Evolutionary conservation across 92 coral and sea anemone species (phyloP).

Genomic region (Blastomussa wellsi): DNA sequence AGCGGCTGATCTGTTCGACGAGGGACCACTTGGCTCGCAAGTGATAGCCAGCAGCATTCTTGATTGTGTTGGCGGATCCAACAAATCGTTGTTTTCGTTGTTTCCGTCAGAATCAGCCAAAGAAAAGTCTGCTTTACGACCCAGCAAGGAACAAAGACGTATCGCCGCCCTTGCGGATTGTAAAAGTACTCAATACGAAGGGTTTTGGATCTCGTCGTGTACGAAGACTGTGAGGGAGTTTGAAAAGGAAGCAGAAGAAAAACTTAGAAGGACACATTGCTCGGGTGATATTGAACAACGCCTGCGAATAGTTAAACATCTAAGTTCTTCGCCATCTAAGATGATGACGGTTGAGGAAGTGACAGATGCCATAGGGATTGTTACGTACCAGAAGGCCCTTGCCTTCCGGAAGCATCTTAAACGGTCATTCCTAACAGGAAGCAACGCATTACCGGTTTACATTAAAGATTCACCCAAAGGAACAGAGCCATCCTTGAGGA

Average conservation of each 20-base stretch:
- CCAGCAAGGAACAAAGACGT: conserved; percentile 11
- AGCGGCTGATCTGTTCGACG: conserved; percentile 6
- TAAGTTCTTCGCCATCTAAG: too few species aligned
- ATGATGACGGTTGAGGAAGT: too few species aligned
- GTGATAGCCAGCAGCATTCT: background rate
- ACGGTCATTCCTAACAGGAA: too few species aligned
- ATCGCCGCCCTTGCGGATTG: conserved; percentile 7
- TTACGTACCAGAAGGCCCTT: too few species aligned
- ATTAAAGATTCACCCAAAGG: too few species aligned
- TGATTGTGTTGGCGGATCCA: background rate
- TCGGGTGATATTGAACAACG: too few species aligned
- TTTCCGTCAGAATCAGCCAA: background rate
- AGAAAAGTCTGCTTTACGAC: background rate
- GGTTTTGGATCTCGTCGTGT: conserved; percentile 22
- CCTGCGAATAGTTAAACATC: too few species aligned
- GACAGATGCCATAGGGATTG: too few species aligned
- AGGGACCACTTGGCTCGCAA: conserved; percentile 19
- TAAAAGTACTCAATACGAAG: conserved; percentile 9
- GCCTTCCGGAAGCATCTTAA: too few species aligned
- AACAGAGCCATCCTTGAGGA: too few species aligned
- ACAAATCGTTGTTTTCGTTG: background rate
- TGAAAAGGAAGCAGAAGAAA: background rate
- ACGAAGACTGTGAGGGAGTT: background rate
- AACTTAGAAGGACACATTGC: too few species aligned
- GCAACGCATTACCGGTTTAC: too few species aligned